phyloP scores from a whole-genome alignment of 1,140 invertebrate species.

The Proctacanthus coquilletti region DNA sequence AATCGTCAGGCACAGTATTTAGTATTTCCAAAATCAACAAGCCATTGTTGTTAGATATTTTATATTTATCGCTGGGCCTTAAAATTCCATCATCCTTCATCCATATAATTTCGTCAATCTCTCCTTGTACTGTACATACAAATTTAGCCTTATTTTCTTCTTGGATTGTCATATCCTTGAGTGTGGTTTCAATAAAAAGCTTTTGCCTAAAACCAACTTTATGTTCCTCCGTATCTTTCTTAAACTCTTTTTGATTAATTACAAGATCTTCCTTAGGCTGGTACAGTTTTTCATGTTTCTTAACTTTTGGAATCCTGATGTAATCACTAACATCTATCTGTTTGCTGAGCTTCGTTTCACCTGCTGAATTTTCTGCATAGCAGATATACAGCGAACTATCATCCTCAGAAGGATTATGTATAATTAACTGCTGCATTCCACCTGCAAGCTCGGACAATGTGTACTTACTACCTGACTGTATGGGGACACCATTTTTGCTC shows the following conservation, averaged over 20 bases:
- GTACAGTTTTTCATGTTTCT: too few species aligned
- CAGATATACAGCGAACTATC: constrained; percentile 25
- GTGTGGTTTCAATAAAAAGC: constrained; percentile 16
- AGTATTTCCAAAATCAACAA: constrained; percentile 24
- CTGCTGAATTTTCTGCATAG: constrained; percentile 24
- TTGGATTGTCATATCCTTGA: constrained; percentile 24
- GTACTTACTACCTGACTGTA: constrained; percentile 36
- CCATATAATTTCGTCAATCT: constrained; percentile 26
- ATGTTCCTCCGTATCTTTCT: too few species aligned
- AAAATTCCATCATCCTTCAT: constrained; percentile 18
- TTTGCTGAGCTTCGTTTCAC: constrained; percentile 28
- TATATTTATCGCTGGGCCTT: constrained; percentile 17
- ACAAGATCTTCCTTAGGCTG: too few species aligned
- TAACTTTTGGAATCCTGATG: constrained; percentile 10
- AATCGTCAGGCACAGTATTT: constrained; percentile 22
- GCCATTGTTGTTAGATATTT: constrained; percentile 28
- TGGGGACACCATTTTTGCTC: constrained; percentile 56
- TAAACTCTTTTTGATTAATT: too few species aligned
- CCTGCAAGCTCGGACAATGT: constrained; percentile 17
- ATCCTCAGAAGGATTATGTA: constrained; percentile 12
- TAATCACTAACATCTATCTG: constrained; percentile 23
- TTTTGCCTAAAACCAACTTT: too few species aligned
- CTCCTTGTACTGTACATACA: constrained; percentile 22
- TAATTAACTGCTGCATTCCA: constrained; percentile 20
- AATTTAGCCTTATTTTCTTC: constrained; percentile 25